Conservation (phyloP, 1,140 invertebrate genomes). For the Dinoponera quadriceps region DNA sequence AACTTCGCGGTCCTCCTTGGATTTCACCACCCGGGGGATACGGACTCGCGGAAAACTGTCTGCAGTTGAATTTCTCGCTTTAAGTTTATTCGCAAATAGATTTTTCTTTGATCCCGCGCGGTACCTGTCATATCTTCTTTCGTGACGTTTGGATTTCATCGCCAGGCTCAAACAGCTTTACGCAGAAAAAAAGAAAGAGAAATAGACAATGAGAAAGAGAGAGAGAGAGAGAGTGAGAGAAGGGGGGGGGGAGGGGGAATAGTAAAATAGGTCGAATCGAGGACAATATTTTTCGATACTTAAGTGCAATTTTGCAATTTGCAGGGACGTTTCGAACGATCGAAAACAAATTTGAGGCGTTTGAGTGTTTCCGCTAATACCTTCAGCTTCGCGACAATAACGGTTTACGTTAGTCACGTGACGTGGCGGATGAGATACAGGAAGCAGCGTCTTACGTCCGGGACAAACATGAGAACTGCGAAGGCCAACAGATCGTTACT, state of each 20-base stretch:
- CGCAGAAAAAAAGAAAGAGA: no score
- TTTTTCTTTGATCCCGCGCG: conserved; percentile 50
- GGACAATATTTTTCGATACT: background rate
- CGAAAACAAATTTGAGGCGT: conserved; percentile 12
- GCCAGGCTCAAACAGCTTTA: background rate
- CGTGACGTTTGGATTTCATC: conserved; percentile 14
- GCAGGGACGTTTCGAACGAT: background rate
- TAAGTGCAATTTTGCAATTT: no score
- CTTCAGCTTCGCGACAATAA: background rate
- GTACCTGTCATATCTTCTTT: conserved; percentile 11
- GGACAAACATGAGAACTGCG: conserved; percentile 53
- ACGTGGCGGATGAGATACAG: conserved; percentile 12
- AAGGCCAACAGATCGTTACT: conserved; percentile 62
- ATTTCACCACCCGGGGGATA: conserved; percentile 42
- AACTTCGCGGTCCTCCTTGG: conserved; percentile 37
- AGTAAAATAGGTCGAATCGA: background rate
- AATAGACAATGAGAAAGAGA: no score
- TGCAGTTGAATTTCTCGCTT: conserved; percentile 48
- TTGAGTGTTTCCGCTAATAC: background rate
- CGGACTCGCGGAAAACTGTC: conserved; percentile 29
- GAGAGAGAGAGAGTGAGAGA: no score
- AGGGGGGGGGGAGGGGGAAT: background rate
- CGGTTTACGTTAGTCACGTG: conserved; percentile 70
- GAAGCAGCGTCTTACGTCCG: conserved; percentile 27
- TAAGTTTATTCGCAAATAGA: conserved; percentile 54